These are phyloP conservation scores for Loxodonta africana DNA, from an alignment of 2,113 vertebrate genomes.

Conservation along the genomic window DNA sequence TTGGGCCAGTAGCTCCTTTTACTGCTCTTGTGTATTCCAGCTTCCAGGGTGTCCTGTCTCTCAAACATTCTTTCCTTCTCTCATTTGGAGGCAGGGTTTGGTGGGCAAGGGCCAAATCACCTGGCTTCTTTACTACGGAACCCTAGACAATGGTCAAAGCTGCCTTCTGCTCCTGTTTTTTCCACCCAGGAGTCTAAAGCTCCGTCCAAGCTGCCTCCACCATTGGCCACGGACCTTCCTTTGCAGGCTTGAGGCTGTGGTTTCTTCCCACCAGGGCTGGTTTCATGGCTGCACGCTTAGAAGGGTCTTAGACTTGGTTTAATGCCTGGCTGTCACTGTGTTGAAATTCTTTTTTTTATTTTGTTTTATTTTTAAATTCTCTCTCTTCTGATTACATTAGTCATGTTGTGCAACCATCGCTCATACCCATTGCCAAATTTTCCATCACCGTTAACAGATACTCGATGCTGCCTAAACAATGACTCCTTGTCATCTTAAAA, in stretches of 20 bases:
- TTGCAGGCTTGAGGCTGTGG: not conserved
- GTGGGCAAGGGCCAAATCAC: not conserved
- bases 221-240: not conserved
- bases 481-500: not conserved
- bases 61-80: not conserved
- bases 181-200: rapidly evolving
- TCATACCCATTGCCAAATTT: not conserved
- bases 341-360: not conserved
- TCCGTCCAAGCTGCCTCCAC: not conserved
- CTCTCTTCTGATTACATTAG: not conserved
- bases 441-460: not conserved
- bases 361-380: no score
- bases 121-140: not conserved
- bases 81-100: not conserved
- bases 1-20: slow-evolving; percentile 22
- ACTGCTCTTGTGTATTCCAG: not conserved
- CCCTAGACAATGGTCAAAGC: not conserved
- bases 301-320: not conserved
- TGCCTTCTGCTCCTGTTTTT: not conserved
- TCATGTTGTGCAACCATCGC: not conserved
- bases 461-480: not conserved
- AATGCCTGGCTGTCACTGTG: not conserved
- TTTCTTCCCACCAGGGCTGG: not conserved
- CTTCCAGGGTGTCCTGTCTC: not conserved
- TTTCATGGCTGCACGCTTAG: not conserved